Conservation (phyloP, 2,797 vertebrate genomes). For the Takifugu ocellatus region DNA sequence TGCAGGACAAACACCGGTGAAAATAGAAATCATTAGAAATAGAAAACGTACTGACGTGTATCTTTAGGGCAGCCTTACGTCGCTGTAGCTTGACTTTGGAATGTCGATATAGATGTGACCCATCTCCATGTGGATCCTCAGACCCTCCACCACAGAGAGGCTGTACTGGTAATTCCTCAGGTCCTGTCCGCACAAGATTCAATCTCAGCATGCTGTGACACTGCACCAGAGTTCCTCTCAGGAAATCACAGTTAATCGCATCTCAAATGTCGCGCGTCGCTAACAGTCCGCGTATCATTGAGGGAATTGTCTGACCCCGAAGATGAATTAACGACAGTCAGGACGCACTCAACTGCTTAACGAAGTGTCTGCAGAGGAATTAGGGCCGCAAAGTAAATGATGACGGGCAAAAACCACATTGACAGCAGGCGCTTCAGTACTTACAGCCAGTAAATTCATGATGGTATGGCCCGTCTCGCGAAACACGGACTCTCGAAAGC, state of each 20-base stretch:
- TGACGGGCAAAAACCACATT: not conserved
- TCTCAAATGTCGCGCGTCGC: not conserved
- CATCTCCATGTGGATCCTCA: slow-evolving; percentile 94
- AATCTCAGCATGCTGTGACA: not conserved
- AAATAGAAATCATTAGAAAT: not conserved
- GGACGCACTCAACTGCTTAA: not conserved
- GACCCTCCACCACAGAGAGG: slow-evolving; percentile 83
- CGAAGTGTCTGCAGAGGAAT: slow-evolving; percentile 1
- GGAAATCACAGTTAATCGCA: too few species aligned
- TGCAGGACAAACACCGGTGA: slow-evolving; percentile 39
- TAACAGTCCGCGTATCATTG: not conserved
- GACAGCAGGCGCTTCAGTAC: slow-evolving; percentile 51
- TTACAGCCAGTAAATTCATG: slow-evolving; percentile 93
- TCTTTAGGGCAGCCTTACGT: slow-evolving; percentile 70
- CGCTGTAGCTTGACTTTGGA: slow-evolving; percentile 82
- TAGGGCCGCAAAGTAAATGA: not conserved
- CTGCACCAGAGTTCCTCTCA: not conserved
- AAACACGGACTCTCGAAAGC: slow-evolving; percentile 86
- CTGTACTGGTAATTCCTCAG: slow-evolving; percentile 94
- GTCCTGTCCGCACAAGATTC: slow-evolving; percentile 72
- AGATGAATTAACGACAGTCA: not conserved
- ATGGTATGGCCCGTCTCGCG: slow-evolving; percentile 92
- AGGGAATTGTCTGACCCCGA: not conserved
- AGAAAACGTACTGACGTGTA: not conserved
- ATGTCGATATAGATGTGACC: slow-evolving; percentile 93